Conservation (phyloP, 2,113 vertebrate genomes). For the Crotalus tigris region DNA sequence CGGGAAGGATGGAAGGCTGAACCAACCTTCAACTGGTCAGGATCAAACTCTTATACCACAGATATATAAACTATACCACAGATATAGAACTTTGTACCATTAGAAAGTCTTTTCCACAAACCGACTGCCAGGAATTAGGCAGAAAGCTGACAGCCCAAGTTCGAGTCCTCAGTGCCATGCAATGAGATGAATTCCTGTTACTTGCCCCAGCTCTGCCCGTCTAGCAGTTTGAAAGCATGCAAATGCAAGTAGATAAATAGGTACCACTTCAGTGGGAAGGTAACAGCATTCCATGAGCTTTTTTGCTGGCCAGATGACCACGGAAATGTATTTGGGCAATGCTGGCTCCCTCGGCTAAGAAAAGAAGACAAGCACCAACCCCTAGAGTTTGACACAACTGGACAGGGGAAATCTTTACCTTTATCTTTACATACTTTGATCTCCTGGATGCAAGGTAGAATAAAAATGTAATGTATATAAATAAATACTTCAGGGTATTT, state of each 20-base stretch:
- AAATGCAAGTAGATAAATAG: not conserved
- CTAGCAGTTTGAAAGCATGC: not conserved
- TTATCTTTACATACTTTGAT: not conserved
- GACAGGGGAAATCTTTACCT: not conserved
- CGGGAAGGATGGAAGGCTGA: not conserved
- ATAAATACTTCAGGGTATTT: not conserved
- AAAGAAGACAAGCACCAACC: not conserved
- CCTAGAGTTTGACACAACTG: not conserved
- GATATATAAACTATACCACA: not conserved
- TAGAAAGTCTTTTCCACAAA: not conserved
- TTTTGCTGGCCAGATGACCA: not conserved
- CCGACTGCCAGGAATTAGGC: not conserved
- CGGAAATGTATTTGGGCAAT: not conserved
- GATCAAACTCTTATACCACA: not conserved
- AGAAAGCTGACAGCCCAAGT: not conserved
- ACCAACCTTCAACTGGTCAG: not conserved
- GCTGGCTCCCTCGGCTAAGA: not conserved
- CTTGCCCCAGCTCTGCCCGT: not conserved
- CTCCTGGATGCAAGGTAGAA: not conserved
- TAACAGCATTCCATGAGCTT: not conserved
- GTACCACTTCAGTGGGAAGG: not conserved
- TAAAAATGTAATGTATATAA: not conserved
- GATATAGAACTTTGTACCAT: not conserved
- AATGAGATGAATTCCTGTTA: not conserved
- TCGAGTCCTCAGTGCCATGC: not conserved